Evolutionary conservation across 2,797 vertebrate genomes (phyloP).

Genomic region (Enteromius argenteus): DNA sequence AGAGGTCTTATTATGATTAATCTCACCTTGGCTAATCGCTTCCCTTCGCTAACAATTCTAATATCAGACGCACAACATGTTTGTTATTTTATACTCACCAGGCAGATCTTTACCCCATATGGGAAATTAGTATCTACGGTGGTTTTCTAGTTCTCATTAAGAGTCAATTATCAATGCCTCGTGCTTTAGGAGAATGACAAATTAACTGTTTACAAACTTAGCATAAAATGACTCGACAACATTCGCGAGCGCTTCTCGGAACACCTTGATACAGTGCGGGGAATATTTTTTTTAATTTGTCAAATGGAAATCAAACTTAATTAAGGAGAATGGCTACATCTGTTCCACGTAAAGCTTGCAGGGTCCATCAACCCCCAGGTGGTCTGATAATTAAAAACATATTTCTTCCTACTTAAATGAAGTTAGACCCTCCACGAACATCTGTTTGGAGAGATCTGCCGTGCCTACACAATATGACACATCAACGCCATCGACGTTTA

Average conservation of each 20-base stretch:
- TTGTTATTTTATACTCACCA: slow-evolving; percentile 19
- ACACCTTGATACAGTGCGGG: slow-evolving; percentile 53
- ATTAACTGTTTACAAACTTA: slow-evolving; percentile 55
- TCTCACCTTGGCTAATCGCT: slow-evolving; percentile 21
- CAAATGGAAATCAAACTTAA: slow-evolving; percentile 67
- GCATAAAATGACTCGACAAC: slow-evolving; percentile 54
- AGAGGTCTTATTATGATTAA: slow-evolving; percentile 25
- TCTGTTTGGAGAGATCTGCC: slow-evolving; percentile 59
- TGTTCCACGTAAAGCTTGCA: slow-evolving; percentile 63
- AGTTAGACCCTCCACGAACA: slow-evolving; percentile 62
- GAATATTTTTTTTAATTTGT: slow-evolving; percentile 65
- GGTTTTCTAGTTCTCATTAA: slow-evolving; percentile 38
- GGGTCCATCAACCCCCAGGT: slow-evolving; percentile 74
- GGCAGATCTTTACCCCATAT: slow-evolving; percentile 38
- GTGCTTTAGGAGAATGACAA: slow-evolving; percentile 55
- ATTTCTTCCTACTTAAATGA: slow-evolving; percentile 68
- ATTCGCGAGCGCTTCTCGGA: slow-evolving; percentile 43
- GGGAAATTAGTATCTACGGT: slow-evolving; percentile 38
- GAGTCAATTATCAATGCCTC: slow-evolving; percentile 52
- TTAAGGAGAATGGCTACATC: slow-evolving; percentile 67
- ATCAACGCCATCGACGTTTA: slow-evolving; percentile 39
- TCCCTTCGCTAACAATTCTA: neutral
- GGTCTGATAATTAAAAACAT: slow-evolving; percentile 81
- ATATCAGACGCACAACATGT: slow-evolving; percentile 22
- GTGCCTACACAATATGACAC: slow-evolving; percentile 43